A percentile compares a stretch with the other conserved stretches of the same genome.
Evolutionary conservation across 2,888 invertebrate species (phyloP).

Genomic region (Melanotus villosus): DNA sequence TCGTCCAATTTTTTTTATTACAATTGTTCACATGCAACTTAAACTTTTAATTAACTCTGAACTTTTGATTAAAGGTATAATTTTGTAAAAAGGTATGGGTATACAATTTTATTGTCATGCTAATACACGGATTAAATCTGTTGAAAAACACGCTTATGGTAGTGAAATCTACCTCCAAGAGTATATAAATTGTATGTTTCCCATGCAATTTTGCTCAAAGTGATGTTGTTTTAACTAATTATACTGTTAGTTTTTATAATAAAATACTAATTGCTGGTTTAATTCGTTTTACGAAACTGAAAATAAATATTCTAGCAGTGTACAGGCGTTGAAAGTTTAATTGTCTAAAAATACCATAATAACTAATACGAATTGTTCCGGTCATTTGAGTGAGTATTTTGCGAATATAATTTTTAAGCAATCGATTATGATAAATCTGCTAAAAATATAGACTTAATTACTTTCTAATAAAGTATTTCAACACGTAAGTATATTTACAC

Average conservation of each 20-base stretch:
- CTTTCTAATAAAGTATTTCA: too few species aligned
- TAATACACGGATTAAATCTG: background rate
- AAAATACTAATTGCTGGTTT: background rate
- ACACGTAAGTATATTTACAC: too few species aligned
- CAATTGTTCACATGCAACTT: background rate
- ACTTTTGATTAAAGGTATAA: constrained; percentile 7
- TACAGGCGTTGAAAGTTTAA: too few species aligned
- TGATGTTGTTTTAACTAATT: background rate
- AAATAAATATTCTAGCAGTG: too few species aligned
- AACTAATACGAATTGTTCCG: too few species aligned
- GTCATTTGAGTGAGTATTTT: too few species aligned
- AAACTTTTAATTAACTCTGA: constrained; percentile 14
- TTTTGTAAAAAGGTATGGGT: constrained; percentile 4
- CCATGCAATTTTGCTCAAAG: constrained; percentile 1
- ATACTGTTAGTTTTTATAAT: background rate
- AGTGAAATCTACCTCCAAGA: background rate
- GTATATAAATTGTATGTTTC: background rate
- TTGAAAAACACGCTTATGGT: background rate
- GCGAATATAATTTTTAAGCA: too few species aligned
- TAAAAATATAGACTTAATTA: too few species aligned
- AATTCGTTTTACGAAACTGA: background rate
- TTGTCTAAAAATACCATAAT: too few species aligned
- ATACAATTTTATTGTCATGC: constrained; percentile 15
- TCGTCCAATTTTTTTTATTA: constrained; percentile 11
- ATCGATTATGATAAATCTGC: too few species aligned